phyloP scores from a whole-genome alignment of 2,113 vertebrate genomes.

The Sphyrna mokarran region DNA sequence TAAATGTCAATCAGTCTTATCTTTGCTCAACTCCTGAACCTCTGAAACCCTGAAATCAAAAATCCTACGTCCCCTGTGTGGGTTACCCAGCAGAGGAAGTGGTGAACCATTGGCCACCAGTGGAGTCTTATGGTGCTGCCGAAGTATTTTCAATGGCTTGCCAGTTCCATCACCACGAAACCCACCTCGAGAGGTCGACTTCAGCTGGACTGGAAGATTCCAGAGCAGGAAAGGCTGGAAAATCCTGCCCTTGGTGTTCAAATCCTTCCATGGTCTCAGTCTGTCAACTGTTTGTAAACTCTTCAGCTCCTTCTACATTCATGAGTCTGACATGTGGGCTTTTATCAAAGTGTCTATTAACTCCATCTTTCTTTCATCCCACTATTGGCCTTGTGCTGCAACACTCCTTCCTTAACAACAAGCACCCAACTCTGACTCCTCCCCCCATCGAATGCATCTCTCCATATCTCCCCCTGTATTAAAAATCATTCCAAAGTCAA shows the following conservation, averaged over 20 bases:
- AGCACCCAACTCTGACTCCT: no score
- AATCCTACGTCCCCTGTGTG: background rate
- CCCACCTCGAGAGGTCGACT: no score
- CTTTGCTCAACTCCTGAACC: background rate
- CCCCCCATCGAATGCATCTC: background rate
- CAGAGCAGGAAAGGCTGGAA: no score
- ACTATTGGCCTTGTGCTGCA: background rate
- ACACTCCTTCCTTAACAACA: background rate
- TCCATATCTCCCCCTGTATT: background rate
- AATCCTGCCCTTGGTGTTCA: background rate
- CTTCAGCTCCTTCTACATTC: background rate
- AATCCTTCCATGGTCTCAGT: background rate
- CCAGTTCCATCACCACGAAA: no score
- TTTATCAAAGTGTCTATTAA: background rate
- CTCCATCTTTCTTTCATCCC: background rate
- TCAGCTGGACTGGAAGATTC: no score
- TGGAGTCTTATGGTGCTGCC: no score
- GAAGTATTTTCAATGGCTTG: no score
- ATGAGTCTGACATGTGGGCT: background rate
- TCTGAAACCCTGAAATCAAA: background rate
- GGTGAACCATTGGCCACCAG: no score
- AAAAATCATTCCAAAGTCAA: background rate
- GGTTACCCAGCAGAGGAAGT: no score
- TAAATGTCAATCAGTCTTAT: background rate
- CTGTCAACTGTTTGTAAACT: background rate